A percentile compares a stretch with the other conserved stretches of the same genome.
These are phyloP conservation scores for Dryoscopus gambensis DNA, from an alignment of 2,113 vertebrate species.

Conservation along the genomic window DNA sequence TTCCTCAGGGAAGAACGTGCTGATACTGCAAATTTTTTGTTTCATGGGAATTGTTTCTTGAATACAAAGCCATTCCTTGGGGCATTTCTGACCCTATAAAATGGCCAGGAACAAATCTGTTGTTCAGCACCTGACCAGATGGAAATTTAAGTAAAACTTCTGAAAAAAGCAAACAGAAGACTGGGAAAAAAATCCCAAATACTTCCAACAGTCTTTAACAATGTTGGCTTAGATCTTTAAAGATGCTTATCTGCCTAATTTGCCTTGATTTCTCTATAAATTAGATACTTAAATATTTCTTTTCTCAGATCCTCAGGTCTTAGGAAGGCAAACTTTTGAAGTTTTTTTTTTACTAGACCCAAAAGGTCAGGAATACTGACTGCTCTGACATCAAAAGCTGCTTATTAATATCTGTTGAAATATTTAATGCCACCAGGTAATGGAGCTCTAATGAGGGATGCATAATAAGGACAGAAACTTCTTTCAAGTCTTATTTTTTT, in stretches of 20 bases:
- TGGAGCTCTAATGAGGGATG: not conserved
- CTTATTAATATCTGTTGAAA: slow-evolving; percentile 14
- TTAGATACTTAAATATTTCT: slow-evolving; percentile 5
- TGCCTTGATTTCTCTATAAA: not conserved
- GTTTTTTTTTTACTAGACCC: not conserved
- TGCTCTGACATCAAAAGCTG: not conserved
- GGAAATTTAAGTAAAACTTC: not conserved
- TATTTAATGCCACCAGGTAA: slow-evolving; percentile 19
- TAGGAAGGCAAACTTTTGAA: slow-evolving; percentile 5
- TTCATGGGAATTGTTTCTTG: not conserved
- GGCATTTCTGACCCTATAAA: not conserved
- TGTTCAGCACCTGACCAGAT: not conserved
- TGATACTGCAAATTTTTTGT: not conserved
- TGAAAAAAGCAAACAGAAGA: not conserved
- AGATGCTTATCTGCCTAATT: not conserved
- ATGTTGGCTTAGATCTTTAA: not conserved
- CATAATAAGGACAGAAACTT: not conserved
- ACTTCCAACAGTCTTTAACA: not conserved
- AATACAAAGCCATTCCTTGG: not conserved
- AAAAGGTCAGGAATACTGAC: not conserved
- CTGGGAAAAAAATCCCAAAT: not conserved
- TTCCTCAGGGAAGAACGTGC: too few relatives aligned
- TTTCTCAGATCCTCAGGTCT: not conserved
- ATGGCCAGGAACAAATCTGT: not conserved
- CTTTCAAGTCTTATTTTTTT: not conserved